A percentile compares a stretch with the other conserved stretches of the same genome.
phyloP scores from a whole-genome alignment of 1,140 invertebrate species.

The Panagrolaimus sp. region DNA sequence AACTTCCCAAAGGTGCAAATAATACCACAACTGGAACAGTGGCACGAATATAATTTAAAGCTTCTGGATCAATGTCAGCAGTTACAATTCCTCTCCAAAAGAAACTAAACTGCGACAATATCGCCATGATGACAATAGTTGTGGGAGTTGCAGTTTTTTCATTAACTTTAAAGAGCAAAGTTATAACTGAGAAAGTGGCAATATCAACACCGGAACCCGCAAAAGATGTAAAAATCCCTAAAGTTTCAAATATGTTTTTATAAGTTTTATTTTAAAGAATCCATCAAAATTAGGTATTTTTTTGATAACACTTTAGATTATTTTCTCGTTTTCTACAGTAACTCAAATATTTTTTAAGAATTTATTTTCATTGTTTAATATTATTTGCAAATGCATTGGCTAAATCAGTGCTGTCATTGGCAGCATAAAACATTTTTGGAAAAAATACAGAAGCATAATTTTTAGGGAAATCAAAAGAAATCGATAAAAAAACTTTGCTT shows the following conservation, averaged over 20 bases:
- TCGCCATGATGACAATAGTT: constrained; percentile 39
- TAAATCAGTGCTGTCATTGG: too few species aligned
- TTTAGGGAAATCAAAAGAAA: too few species aligned
- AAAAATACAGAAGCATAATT: too few species aligned
- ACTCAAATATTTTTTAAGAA: too few species aligned
- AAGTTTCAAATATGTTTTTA: not conserved
- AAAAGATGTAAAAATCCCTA: constrained; percentile 23
- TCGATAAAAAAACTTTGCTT: too few species aligned
- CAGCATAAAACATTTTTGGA: too few species aligned
- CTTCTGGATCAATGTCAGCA: constrained; percentile 17
- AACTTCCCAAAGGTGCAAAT: constrained; percentile 31
- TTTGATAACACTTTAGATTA: too few species aligned
- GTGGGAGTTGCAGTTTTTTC: constrained; percentile 46
- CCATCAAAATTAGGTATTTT: too few species aligned
- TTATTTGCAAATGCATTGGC: too few species aligned
- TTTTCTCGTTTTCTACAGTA: too few species aligned
- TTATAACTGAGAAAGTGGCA: constrained; percentile 41
- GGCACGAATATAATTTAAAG: constrained; percentile 27
- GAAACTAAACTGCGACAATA: constrained; percentile 28
- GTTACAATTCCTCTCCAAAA: constrained; percentile 35
- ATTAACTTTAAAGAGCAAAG: constrained; percentile 30
- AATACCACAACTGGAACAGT: constrained; percentile 34
- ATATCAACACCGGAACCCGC: constrained; percentile 34
- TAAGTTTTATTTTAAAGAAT: not conserved
- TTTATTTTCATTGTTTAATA: too few species aligned